phyloP scores from a whole-genome alignment of 2,888 invertebrate species.

The Spatulosminthurus flaviceps region DNA sequence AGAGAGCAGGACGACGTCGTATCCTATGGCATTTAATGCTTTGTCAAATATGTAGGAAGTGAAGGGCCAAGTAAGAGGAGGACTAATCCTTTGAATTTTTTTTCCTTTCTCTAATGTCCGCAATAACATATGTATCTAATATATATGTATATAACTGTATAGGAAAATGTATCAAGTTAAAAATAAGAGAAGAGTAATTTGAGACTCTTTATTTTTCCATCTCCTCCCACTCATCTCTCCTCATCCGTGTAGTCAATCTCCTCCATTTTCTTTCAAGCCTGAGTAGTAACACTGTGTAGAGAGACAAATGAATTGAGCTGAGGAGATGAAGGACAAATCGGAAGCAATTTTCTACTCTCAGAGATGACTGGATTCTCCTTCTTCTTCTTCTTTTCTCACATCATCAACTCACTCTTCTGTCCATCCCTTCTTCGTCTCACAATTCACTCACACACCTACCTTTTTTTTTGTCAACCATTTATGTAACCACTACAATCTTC shows the following conservation, averaged over 20 bases:
- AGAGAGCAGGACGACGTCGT: neutral
- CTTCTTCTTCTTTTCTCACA: too few species aligned
- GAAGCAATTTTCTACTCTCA: slow-evolving; percentile 49
- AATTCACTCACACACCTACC: too few species aligned
- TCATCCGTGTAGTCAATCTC: too few species aligned
- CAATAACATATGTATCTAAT: neutral
- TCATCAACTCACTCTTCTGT: slow-evolving; percentile 30
- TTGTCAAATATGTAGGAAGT: neutral
- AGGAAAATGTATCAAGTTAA: neutral
- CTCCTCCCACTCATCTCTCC: neutral
- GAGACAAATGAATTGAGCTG: slow-evolving; percentile 39
- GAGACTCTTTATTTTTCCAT: neutral
- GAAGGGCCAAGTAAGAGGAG: slow-evolving; percentile 19
- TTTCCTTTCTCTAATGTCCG: neutral
- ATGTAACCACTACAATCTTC: too few species aligned
- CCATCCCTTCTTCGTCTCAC: slow-evolving; percentile 22
- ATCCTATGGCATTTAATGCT: too few species aligned
- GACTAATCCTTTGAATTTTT: slow-evolving; percentile 22
- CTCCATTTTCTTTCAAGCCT: too few species aligned
- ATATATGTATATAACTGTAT: too few species aligned
- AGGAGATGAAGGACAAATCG: slow-evolving; percentile 42
- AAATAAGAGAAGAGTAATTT: neutral
- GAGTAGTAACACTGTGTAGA: too few species aligned
- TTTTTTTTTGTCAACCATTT: too few species aligned
- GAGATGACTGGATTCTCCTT: slow-evolving; percentile 43